Evolutionary conservation across 2,888 invertebrate species (phyloP).

Genomic region (Pasiphila rectangulata): DNA sequence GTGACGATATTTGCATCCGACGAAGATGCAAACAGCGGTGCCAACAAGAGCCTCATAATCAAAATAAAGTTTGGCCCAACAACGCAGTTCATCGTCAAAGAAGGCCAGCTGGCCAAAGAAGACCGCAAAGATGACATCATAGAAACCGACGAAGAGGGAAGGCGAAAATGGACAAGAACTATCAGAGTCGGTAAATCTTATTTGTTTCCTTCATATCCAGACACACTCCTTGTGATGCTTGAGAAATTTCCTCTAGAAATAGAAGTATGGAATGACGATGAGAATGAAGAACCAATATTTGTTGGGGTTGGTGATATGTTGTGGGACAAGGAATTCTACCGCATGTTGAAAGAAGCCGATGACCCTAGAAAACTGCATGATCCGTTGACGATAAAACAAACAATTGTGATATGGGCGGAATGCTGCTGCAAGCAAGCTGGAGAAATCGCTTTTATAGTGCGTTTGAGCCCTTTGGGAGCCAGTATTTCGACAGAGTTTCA

Average conservation of each 20-base stretch:
- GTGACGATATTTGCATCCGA: conserved; percentile 63
- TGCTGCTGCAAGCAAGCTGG: conserved; percentile 66
- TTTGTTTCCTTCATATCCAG: conserved; percentile 73
- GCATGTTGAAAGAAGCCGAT: conserved; percentile 69
- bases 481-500: conserved; percentile 72
- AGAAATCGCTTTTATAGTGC: conserved; percentile 66
- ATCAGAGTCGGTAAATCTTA: conserved; percentile 78
- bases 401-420: conserved; percentile 48
- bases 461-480: conserved; percentile 74
- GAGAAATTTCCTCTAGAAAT: conserved; percentile 74
- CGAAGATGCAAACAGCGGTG: conserved; percentile 50
- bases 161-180: conserved; percentile 58
- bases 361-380: conserved; percentile 55
- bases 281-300: conserved; percentile 58
- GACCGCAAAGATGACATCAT: conserved; percentile 54
- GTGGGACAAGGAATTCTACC: conserved; percentile 73
- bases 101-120: conserved; percentile 63
- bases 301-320: conserved; percentile 66
- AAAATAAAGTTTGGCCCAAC: conserved; percentile 75
- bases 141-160: conserved; percentile 54
- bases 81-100: conserved; percentile 72
- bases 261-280: conserved; percentile 71
- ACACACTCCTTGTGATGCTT: conserved; percentile 65
- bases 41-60: conserved; percentile 67
- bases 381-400: conserved; percentile 59